These are phyloP conservation scores for Strongylocentrotus purpuratus DNA, from an alignment of 35 echinoderm and acorn worm species.

Conservation along the genomic window DNA sequence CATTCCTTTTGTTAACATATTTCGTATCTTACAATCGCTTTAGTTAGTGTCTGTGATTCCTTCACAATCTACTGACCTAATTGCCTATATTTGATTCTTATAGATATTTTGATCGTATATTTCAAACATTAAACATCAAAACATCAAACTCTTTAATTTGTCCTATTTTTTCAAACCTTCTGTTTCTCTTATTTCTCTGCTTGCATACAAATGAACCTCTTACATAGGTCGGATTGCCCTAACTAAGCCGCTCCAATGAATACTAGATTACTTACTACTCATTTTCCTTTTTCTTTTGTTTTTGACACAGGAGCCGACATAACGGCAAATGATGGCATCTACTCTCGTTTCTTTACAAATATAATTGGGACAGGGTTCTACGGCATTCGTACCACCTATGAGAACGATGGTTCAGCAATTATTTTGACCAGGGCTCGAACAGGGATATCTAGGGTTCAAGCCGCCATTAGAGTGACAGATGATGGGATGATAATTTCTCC, in stretches of 20 bases:
- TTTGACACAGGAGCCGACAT: conserved; percentile 61
- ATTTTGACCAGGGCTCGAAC: neutral
- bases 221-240: neutral
- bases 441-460: neutral
- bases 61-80: too few species aligned
- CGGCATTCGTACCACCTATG: conserved; percentile 53
- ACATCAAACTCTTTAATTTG: neutral
- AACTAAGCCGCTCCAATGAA: neutral
- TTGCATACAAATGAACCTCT: too few species aligned
- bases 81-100: neutral
- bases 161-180: neutral
- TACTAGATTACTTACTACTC: neutral
- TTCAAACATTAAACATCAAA: neutral
- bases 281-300: neutral
- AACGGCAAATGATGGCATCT: conserved; percentile 67
- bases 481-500: neutral
- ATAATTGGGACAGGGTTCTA: conserved; percentile 63
- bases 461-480: neutral
- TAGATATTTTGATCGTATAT: neutral
- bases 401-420: conserved; percentile 49
- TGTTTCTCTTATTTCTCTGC: too few species aligned
- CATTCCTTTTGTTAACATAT: too few species aligned
- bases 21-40: too few species aligned
- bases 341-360: conserved; percentile 71
- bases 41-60: too few species aligned